Evolutionary conservation across 2,888 invertebrate species (phyloP).

Genomic region (Tetheella fluctuosa): DNA sequence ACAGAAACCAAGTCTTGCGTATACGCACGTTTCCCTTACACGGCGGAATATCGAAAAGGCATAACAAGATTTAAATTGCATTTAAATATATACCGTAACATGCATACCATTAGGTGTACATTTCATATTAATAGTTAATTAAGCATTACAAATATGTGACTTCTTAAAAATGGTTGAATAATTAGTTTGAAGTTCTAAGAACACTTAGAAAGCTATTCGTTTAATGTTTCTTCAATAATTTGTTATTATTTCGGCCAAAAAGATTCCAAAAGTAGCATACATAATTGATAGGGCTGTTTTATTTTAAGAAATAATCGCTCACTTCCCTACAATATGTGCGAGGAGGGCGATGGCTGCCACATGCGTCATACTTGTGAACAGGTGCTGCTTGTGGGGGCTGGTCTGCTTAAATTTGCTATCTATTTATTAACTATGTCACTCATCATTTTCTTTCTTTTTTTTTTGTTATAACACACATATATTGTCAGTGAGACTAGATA

Average conservation of each 20-base stretch:
- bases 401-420: too few relatives aligned
- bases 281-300: too few relatives aligned
- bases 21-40: slow-evolving; percentile 28
- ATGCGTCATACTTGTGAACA: too few relatives aligned
- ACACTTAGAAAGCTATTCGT: background rate
- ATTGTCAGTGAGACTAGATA: too few relatives aligned
- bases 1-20: slow-evolving; percentile 39
- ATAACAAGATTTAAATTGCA: slow-evolving; percentile 1
- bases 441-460: too few relatives aligned
- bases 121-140: background rate
- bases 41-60: slow-evolving; percentile 9
- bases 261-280: background rate
- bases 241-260: background rate
- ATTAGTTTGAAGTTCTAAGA: background rate
- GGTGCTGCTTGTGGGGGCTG: too few relatives aligned
- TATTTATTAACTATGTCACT: too few relatives aligned
- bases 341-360: too few relatives aligned
- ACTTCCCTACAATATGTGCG: too few relatives aligned
- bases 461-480: too few relatives aligned
- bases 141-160: background rate
- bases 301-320: too few relatives aligned
- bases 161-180: background rate
- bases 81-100: background rate
- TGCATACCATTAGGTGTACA: background rate
- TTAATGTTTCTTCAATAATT: background rate